Percentiles rank a stretch among this genome's conserved stretches.
These are phyloP conservation scores for Python bivittatus DNA, from an alignment of 2,113 vertebrate species.

Conservation along the genomic window DNA sequence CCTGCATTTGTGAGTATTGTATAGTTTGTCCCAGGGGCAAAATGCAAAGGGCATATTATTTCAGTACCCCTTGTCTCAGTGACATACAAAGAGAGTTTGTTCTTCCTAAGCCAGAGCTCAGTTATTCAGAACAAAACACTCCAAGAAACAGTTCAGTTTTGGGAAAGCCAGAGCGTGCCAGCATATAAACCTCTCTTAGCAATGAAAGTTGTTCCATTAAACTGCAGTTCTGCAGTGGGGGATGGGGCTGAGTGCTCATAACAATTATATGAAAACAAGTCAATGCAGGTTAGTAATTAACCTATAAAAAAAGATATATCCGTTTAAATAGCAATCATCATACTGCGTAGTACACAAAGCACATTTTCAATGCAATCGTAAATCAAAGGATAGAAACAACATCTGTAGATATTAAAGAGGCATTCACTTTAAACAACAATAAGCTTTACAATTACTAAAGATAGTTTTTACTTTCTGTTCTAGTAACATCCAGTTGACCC, in stretches of 20 bases:
- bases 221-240: constrained; percentile 71
- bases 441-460: neutral
- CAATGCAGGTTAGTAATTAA: constrained; percentile 77
- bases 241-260: constrained; percentile 63
- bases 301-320: constrained; percentile 70
- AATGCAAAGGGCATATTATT: constrained; percentile 3
- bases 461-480: constrained; percentile 5
- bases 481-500: constrained; percentile 7
- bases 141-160: constrained; percentile 69
- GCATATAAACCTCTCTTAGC: constrained; percentile 61
- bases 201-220: constrained; percentile 75
- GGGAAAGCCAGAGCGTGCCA: constrained; percentile 61
- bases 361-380: constrained; percentile 32
- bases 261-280: constrained; percentile 74
- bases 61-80: constrained; percentile 14
- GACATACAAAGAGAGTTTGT: constrained; percentile 31
- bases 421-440: constrained; percentile 26
- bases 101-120: constrained; percentile 38
- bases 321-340: constrained; percentile 51
- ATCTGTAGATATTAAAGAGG: constrained; percentile 51
- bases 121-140: constrained; percentile 50
- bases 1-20: neutral
- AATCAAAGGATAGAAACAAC: constrained; percentile 44
- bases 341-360: constrained; percentile 35
- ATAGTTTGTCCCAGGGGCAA: constrained; percentile 11